Conservation (phyloP, 2,888 invertebrate species). For the Myopa testacea region DNA sequence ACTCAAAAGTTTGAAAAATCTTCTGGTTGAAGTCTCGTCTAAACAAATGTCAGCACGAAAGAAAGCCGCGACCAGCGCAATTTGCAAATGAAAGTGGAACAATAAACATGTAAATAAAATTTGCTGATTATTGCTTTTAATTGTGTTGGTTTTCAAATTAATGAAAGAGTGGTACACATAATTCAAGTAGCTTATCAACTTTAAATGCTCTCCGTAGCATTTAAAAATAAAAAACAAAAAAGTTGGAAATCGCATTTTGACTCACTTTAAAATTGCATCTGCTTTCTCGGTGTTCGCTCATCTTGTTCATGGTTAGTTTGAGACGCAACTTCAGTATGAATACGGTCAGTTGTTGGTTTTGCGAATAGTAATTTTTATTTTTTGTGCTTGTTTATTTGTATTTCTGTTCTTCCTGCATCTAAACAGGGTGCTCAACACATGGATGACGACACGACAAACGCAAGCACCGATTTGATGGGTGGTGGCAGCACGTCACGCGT, state of each 20-base stretch:
- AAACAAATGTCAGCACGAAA: conserved; percentile 20
- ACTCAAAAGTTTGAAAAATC: background rate
- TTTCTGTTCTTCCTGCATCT: background rate
- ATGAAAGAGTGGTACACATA: background rate
- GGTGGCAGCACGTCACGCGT: conserved; percentile 42
- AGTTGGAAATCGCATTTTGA: background rate
- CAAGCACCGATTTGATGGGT: conserved; percentile 42
- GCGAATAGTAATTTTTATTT: conserved; percentile 20
- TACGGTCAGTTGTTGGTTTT: conserved; percentile 48
- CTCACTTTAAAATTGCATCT: background rate
- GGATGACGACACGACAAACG: conserved; percentile 48
- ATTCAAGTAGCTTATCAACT: background rate
- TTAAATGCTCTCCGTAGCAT: background rate
- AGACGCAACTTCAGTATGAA: conserved; percentile 53
- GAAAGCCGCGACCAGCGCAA: conserved; percentile 32
- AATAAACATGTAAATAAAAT: background rate
- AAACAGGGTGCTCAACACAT: conserved; percentile 57
- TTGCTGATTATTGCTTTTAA: background rate
- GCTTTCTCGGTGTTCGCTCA: background rate
- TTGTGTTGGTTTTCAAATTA: background rate
- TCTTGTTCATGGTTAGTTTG: conserved; percentile 52
- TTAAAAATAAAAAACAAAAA: background rate
- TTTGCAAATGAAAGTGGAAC: background rate
- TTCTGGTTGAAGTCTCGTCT: background rate
- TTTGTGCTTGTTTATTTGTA: background rate